Conservation (phyloP, 37 sponge, comb jelly and placozoan species). For the Tethya wilhelma region DNA sequence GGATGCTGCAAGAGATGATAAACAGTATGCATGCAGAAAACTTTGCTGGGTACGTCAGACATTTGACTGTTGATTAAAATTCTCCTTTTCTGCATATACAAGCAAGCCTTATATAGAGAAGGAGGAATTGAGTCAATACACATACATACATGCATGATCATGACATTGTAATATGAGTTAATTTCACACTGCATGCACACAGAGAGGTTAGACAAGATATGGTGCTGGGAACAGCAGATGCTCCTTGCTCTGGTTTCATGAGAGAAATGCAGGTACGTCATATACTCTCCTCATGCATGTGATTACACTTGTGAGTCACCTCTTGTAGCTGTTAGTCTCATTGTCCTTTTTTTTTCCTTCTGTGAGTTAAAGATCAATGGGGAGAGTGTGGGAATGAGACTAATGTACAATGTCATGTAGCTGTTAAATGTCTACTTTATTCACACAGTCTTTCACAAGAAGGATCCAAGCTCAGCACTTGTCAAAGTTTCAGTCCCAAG, state of each 20-base stretch:
- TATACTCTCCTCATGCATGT: background rate
- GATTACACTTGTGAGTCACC: too few species aligned
- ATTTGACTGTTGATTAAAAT: background rate
- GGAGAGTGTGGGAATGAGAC: background rate
- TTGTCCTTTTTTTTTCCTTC: background rate
- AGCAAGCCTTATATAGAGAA: background rate
- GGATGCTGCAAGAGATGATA: constrained; percentile 69
- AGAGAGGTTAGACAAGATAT: constrained; percentile 21
- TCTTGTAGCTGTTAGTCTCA: too few species aligned
- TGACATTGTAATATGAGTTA: background rate
- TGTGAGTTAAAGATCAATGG: too few species aligned
- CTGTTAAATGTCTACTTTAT: too few species aligned
- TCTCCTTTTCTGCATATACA: background rate
- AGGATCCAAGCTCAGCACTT: constrained; percentile 61
- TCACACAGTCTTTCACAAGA: constrained; percentile 47
- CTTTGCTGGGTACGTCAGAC: constrained; percentile 39
- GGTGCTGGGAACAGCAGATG: constrained; percentile 32
- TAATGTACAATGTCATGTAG: too few species aligned
- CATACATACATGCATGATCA: background rate
- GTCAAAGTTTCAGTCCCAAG: constrained; percentile 38
- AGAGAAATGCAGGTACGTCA: constrained; percentile 74
- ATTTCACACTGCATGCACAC: background rate
- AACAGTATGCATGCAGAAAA: constrained; percentile 81
- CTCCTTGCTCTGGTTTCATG: constrained; percentile 82
- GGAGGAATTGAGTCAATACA: background rate